These are phyloP conservation scores for Fopius arisanus DNA, from an alignment of 1,140 invertebrate species.

Conservation along the genomic window DNA sequence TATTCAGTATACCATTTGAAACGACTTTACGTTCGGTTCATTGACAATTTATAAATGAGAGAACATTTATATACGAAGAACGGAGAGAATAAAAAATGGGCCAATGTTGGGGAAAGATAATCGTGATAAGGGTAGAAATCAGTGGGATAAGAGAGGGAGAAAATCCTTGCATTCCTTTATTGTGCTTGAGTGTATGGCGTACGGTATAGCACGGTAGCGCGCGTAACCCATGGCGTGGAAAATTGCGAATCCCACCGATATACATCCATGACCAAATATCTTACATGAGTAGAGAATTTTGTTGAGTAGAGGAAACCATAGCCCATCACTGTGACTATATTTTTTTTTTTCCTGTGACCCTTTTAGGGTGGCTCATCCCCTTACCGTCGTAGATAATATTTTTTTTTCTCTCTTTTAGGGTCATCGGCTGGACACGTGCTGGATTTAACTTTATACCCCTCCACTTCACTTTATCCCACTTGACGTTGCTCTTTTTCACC, in stretches of 20 bases:
- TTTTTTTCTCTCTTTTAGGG: neutral
- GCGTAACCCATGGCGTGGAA: slow-evolving; percentile 44
- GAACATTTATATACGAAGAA: neutral
- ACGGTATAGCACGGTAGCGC: slow-evolving; percentile 22
- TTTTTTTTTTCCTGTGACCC: neutral
- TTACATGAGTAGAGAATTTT: neutral
- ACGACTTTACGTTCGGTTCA: neutral
- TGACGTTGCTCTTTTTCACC: neutral
- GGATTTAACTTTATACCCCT: neutral
- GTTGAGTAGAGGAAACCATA: neutral
- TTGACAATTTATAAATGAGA: neutral
- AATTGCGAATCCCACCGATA: slow-evolving; percentile 40
- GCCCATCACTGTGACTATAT: neutral
- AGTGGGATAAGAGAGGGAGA: neutral
- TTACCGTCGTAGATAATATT: neutral
- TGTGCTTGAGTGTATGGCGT: slow-evolving; percentile 14
- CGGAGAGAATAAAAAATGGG: neutral
- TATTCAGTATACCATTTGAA: too few relatives aligned
- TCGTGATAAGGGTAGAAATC: neutral
- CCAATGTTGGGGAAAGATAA: neutral
- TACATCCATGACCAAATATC: neutral
- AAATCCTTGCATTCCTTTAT: slow-evolving; percentile 1
- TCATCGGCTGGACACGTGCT: slow-evolving; percentile 1
- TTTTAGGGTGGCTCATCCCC: neutral
- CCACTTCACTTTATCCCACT: slow-evolving; percentile 2